Evolutionary conservation across 2,797 vertebrate species (phyloP).

Genomic region (Rhinogobio ventralis): DNA sequence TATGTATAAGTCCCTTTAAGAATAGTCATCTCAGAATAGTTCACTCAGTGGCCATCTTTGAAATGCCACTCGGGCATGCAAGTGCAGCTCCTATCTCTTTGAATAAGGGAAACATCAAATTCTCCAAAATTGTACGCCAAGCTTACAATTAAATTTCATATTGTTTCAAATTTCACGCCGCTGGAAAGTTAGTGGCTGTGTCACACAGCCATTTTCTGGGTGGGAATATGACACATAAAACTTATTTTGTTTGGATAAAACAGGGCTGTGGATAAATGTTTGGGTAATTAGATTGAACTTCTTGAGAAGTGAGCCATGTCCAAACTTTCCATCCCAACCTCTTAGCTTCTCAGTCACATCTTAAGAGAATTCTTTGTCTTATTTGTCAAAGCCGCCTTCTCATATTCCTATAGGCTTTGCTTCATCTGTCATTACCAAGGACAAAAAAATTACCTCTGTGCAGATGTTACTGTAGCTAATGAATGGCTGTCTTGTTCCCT

Average conservation of each 20-base stretch:
- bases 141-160: too few relatives aligned
- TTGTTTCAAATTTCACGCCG: too few relatives aligned
- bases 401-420: conserved; percentile 29
- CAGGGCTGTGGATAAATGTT: neutral
- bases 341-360: neutral
- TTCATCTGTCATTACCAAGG: conserved; percentile 54
- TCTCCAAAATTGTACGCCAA: too few relatives aligned
- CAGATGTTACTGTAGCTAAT: conserved; percentile 61
- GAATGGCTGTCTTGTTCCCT: conserved; percentile 56
- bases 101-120: too few relatives aligned
- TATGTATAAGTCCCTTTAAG: too few relatives aligned
- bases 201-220: neutral
- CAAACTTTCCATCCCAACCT: neutral
- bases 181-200: neutral
- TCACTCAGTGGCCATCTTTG: too few relatives aligned
- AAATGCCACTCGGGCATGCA: too few relatives aligned
- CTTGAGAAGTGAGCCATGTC: neutral
- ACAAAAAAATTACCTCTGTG: conserved; percentile 42
- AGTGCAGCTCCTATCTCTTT: too few relatives aligned
- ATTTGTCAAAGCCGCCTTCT: conserved; percentile 20
- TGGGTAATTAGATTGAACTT: neutral
- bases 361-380: conserved; percentile 27
- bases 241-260: conserved; percentile 5
- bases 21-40: too few relatives aligned
- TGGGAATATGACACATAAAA: neutral